Evolutionary conservation across 2,888 invertebrate genomes (phyloP).

Genomic region (Idaea aversata): DNA sequence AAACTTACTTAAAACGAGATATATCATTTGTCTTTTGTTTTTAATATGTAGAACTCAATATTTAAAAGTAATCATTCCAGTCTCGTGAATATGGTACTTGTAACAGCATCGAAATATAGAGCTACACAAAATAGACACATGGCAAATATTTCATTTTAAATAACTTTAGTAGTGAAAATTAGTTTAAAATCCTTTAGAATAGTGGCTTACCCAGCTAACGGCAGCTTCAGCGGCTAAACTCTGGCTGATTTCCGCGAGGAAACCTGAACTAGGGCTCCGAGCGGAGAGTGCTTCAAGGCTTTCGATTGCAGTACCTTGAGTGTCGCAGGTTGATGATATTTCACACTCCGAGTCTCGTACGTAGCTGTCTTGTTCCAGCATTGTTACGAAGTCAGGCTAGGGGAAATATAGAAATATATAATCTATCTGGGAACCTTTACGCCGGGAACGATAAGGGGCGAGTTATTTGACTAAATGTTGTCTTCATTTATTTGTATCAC

Average conservation of each 20-base stretch:
- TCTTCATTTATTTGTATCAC: too few relatives aligned
- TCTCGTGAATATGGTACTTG: too few relatives aligned
- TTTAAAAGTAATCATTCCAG: too few relatives aligned
- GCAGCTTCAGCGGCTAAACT: constrained; percentile 63
- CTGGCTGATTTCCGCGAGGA: constrained; percentile 75
- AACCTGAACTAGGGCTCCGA: constrained; percentile 68
- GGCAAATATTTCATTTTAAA: too few relatives aligned
- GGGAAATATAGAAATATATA: constrained; percentile 15
- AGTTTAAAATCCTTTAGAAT: not conserved
- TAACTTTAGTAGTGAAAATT: not conserved
- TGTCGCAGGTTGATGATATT: constrained; percentile 67
- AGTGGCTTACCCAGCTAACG: constrained; percentile 54
- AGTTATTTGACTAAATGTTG: too few relatives aligned
- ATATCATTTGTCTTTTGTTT: too few relatives aligned
- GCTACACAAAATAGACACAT: too few relatives aligned
- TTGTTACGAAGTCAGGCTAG: constrained; percentile 69
- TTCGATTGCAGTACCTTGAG: constrained; percentile 72
- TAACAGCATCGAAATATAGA: too few relatives aligned
- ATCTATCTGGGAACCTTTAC: too few relatives aligned
- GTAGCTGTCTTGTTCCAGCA: constrained; percentile 69
- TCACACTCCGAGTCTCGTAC: constrained; percentile 68
- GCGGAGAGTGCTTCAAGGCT: constrained; percentile 76
- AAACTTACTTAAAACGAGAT: too few relatives aligned
- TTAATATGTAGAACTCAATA: too few relatives aligned
- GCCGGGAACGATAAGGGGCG: too few relatives aligned